Evolutionary conservation across 2,797 vertebrate species (phyloP), one percentile per base, ranked within the genome.

Genomic region (Cuniculus paca): DNA sequence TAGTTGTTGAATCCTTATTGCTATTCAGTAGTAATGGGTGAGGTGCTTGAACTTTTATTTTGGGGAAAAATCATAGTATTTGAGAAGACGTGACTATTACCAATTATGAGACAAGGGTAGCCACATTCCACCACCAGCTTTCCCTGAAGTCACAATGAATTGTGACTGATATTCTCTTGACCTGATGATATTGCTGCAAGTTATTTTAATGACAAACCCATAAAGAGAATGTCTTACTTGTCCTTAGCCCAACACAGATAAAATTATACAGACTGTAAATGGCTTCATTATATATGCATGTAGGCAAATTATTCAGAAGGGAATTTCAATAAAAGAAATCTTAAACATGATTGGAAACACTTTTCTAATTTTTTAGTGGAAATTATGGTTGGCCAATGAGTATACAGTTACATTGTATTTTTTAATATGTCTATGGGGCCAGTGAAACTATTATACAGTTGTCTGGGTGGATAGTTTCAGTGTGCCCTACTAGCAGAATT

Each of bases 401-500:
- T 60, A 10, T 74, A 28, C 13, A 95, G 5, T 48, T 63, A 58
- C 4, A 36, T 36, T 19, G 12, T 48, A 56, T 5, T 77, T 77
- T 90, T 88, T 68, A 90, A 60, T 74, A 20, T 81, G 34, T 58
- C 45, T 80, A 61, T 93, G 5, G 20, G 52, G 13, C 68, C 60
- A 68, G n/a, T 72, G 56, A 96, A 92, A 42, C 74, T 72, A 83
- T 52, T 45, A 56, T 52, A 90, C 20, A 17, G 60, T 93, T 74
- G n/a, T 81, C 54, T 5, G 12, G 52, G 78, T 94, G 88, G 63
- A 94, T 94, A 61, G 48, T 82, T 74, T 88, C 63, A 78, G 54
- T 94, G 31, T 90, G 88, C 83, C 93, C 58, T 61, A 70, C 82
- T 90, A 94, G 81, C 75, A 95, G 92, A 94, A 95, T 96, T 94